These are phyloP conservation scores for Microdon myrmicae DNA, from an alignment of 2,888 invertebrate species.

Conservation along the genomic window DNA sequence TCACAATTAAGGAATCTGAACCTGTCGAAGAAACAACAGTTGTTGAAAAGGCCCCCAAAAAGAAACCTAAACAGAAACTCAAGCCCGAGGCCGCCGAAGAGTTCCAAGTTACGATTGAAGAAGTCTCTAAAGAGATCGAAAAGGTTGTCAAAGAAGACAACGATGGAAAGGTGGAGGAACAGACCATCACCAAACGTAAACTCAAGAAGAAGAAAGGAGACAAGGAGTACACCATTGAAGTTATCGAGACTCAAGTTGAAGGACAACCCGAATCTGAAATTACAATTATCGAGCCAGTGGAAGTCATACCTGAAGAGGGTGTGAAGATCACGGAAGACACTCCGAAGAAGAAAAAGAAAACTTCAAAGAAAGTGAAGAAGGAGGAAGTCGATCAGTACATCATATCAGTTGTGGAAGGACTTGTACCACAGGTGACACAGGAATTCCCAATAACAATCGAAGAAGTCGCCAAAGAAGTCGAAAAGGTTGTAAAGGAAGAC, in stretches of 20 bases:
- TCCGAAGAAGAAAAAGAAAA: slow-evolving; percentile 54
- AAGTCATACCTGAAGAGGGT: slow-evolving; percentile 56
- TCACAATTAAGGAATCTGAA: slow-evolving; percentile 21
- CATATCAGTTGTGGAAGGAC: slow-evolving; percentile 59
- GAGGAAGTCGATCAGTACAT: slow-evolving; percentile 60
- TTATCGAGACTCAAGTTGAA: slow-evolving; percentile 66
- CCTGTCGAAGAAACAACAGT: slow-evolving; percentile 14
- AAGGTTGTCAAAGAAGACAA: slow-evolving; percentile 55
- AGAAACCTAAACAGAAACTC: slow-evolving; percentile 46
- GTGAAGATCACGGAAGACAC: slow-evolving; percentile 22
- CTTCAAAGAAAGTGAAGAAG: slow-evolving; percentile 56
- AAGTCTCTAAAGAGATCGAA: slow-evolving; percentile 57
- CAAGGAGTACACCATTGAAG: slow-evolving; percentile 67
- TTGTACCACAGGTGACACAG: slow-evolving; percentile 43
- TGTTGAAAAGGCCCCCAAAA: slow-evolving; percentile 51
- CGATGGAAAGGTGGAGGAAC: slow-evolving; percentile 62
- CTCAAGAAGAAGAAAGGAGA: slow-evolving; percentile 67
- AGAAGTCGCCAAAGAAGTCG: slow-evolving; percentile 57
- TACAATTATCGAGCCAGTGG: slow-evolving; percentile 61
- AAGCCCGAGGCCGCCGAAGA: slow-evolving; percentile 51
- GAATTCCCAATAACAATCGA: slow-evolving; percentile 38
- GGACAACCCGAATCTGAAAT: slow-evolving; percentile 65
- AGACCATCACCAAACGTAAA: slow-evolving; percentile 66
- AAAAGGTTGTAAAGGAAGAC: slow-evolving; percentile 55
- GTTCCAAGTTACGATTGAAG: slow-evolving; percentile 53